These are phyloP conservation scores for Apis laboriosa DNA, from an alignment of 1,140 invertebrate species.

Conservation along the genomic window DNA sequence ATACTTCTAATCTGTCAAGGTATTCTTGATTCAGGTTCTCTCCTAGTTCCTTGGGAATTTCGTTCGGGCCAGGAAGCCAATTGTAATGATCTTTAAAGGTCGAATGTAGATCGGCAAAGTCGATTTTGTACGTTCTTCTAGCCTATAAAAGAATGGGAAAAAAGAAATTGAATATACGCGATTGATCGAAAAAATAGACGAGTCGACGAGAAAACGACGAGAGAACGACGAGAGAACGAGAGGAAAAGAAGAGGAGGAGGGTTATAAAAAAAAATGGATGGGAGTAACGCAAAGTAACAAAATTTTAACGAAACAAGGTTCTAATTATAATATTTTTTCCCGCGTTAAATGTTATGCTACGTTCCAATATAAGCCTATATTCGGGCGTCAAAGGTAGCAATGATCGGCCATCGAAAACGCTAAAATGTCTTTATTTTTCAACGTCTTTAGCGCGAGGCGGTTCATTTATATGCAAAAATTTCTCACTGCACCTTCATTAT, in stretches of 20 bases:
- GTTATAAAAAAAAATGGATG: not conserved
- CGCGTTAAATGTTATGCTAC: not conserved
- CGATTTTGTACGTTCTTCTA: constrained; percentile 80
- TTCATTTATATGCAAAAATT: constrained; percentile 16
- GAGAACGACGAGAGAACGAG: no score
- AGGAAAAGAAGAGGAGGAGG: no score
- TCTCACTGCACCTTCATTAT: constrained; percentile 21
- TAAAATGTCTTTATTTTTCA: constrained; percentile 36
- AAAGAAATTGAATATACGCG: constrained; percentile 32
- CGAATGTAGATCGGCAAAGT: constrained; percentile 76
- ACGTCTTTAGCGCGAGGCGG: not conserved
- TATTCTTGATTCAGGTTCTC: constrained; percentile 75
- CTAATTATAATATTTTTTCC: not conserved
- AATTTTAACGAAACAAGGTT: not conserved
- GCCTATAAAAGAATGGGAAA: constrained; percentile 78
- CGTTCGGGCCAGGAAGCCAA: constrained; percentile 80
- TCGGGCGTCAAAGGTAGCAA: constrained; percentile 13
- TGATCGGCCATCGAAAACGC: constrained; percentile 31
- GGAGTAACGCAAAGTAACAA: not conserved
- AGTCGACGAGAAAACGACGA: no score
- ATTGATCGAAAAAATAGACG: not conserved
- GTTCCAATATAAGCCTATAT: not conserved
- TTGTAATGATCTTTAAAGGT: constrained; percentile 80
- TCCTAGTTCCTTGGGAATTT: constrained; percentile 81
- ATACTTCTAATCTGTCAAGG: constrained; percentile 79